Base-by-base conservation (phyloP, 23 tunicate species). In the Styela plicata region DNA sequence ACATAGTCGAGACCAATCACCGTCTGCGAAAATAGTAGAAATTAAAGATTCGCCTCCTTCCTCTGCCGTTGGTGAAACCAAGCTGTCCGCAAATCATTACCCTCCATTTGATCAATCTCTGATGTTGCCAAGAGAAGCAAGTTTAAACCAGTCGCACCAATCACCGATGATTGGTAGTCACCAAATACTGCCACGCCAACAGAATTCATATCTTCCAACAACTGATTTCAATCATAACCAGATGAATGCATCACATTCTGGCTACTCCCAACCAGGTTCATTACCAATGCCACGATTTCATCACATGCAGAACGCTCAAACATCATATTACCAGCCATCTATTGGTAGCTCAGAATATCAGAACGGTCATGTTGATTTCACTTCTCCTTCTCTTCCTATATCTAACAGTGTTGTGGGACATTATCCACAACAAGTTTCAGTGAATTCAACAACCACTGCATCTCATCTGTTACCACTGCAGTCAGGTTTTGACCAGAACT, bases 221-320 rank as follows among this genome's bases (percentile, higher is more conserved):
- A 7, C 77, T 13, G 77, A 71, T 21, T 32, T 3, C 77, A 33
- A 28, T 28, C 77, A 30, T 34, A 30, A 21, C 77, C 5, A 34
- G 10, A 13, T 13, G 3, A 28, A 28, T 17, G 36, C 26, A 21
- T 2, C 36, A 17, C 77, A 33, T 18, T 16, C 37, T 21, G 34
- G 34, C 29, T 21, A 34, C 34, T 71, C 32, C 7, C 77, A 71
- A 28, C 77, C 34, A 71, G 29, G 34, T 71, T 21, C 77, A 3
- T 20, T 71, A 5, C 3, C 77, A 21, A 44, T 33, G 33, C 81
- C 52, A 24, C 64, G 37, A 57, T 76, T 36, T 44, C 81, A 76
- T 24, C 81, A 76, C 81, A n/a, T 76, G 81, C 81, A 76, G 37
- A 76, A 52, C 44, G 66, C 81, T 23, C 81, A 76, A 22, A 28